Conservation (phyloP, 1,140 invertebrate species). For the Berghia stephanieae region DNA sequence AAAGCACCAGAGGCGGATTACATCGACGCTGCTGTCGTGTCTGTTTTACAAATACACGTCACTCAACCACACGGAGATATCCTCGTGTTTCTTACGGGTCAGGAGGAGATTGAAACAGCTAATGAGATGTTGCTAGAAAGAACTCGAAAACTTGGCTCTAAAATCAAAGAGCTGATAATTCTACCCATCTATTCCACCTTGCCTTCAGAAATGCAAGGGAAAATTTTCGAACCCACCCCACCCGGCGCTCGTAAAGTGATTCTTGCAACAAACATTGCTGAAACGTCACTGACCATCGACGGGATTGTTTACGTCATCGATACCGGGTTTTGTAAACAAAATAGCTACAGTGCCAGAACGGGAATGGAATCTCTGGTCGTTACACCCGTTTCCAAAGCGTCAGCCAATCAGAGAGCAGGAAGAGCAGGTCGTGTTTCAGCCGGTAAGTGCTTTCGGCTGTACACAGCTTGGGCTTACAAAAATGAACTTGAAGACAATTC, state of each 20-base stretch:
- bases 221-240: constrained; percentile 96
- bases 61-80: constrained; percentile 91
- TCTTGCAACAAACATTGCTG: constrained; percentile 96
- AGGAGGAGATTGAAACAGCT: constrained; percentile 95
- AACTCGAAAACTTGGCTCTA: constrained; percentile 87
- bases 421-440: constrained; percentile 65
- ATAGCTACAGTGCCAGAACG: constrained; percentile 97
- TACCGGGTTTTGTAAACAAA: constrained; percentile 99
- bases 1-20: constrained; percentile 99
- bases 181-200: constrained; percentile 98
- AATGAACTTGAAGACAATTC: constrained; percentile 98
- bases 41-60: constrained; percentile 96
- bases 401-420: constrained; percentile 66
- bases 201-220: constrained; percentile 98
- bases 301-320: constrained; percentile 99
- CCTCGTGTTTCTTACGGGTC: constrained; percentile 94
- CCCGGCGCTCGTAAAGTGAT: constrained; percentile 85
- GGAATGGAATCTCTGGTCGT: constrained; percentile 99
- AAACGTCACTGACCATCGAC: constrained; percentile 98
- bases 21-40: constrained; percentile 95
- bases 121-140: constrained; percentile 92
- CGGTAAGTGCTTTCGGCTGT: constrained; percentile 97
- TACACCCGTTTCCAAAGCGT: constrained; percentile 92
- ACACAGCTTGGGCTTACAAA: constrained; percentile 90
- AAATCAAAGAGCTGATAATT: constrained; percentile 92